A percentile compares a stretch with the other conserved stretches of the same genome.
Evolutionary conservation across 2,113 vertebrate genomes (phyloP).

Genomic region (Fukomys damarensis): DNA sequence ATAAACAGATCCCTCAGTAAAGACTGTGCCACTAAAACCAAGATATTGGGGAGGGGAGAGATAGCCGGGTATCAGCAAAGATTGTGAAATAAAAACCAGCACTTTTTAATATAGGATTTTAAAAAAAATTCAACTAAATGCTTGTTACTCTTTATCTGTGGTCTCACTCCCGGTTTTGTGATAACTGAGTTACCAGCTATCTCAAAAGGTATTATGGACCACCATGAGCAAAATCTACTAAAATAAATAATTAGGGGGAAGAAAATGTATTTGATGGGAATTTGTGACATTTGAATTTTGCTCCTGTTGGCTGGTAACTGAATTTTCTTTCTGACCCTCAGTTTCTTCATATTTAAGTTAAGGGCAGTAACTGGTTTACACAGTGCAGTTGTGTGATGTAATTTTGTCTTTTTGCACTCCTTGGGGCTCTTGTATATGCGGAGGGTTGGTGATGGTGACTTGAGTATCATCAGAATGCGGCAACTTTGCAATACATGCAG

Average conservation of each 20-base stretch:
- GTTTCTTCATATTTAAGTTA: slow-evolving; percentile 22
- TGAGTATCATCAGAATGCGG: background rate
- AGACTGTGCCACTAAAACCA: background rate
- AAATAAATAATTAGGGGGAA: background rate
- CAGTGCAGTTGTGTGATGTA: background rate
- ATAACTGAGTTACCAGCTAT: background rate
- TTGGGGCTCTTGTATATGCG: accelerated
- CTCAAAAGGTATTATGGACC: background rate
- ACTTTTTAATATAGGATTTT: background rate
- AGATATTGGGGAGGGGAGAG: background rate
- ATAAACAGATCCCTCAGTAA: background rate
- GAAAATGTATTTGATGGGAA: background rate
- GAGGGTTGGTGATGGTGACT: background rate
- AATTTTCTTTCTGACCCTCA: background rate
- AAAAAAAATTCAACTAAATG: background rate
- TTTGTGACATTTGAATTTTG: background rate
- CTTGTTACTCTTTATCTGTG: background rate
- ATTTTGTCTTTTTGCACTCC: background rate
- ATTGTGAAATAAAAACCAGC: background rate
- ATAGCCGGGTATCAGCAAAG: background rate
- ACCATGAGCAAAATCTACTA: slow-evolving; percentile 9
- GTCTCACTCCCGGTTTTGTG: background rate
- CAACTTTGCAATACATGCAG: background rate
- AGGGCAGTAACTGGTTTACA: background rate
- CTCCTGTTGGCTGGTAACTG: background rate